A percentile compares a stretch with the other conserved stretches of the same genome.
These are phyloP conservation scores for Tetragonisca angustula DNA, from an alignment of 2,888 invertebrate genomes.

Conservation along the genomic window DNA sequence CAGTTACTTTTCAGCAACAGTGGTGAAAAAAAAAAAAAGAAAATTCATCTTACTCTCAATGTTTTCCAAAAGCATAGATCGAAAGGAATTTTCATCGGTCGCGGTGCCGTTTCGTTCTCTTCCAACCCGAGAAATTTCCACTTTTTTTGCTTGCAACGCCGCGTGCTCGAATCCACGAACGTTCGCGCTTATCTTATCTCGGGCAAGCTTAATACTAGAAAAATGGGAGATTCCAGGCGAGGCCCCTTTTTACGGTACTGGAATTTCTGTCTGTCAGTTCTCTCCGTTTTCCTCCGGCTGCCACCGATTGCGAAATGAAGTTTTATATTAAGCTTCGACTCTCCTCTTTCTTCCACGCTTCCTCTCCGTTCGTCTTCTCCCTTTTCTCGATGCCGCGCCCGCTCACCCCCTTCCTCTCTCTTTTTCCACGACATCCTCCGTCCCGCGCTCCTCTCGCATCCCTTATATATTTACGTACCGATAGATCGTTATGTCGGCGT, in stretches of 20 bases:
- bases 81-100: not conserved
- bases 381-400: conserved; percentile 28
- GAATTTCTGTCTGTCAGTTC: conserved; percentile 76
- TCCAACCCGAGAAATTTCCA: not conserved
- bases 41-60: not conserved
- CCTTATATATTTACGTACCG: conserved; percentile 82
- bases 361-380: conserved; percentile 13
- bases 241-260: conserved; percentile 60
- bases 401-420: conserved; percentile 36
- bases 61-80: not conserved
- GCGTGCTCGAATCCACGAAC: conserved; percentile 8
- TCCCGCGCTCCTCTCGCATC: conserved; percentile 57
- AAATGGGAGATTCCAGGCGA: conserved; percentile 57
- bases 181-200: conserved; percentile 45
- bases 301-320: conserved; percentile 83
- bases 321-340: conserved; percentile 83
- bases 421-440: conserved; percentile 69
- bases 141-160: not conserved
- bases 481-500: conserved; percentile 83
- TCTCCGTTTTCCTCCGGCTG: conserved; percentile 71
- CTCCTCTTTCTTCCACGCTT: conserved; percentile 43
- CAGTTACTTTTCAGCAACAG: not conserved
- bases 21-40: not conserved
- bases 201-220: conserved; percentile 60
- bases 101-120: not conserved